Base-by-base conservation (phyloP, 2,888 invertebrate genomes). In the Pecten maximus region DNA sequence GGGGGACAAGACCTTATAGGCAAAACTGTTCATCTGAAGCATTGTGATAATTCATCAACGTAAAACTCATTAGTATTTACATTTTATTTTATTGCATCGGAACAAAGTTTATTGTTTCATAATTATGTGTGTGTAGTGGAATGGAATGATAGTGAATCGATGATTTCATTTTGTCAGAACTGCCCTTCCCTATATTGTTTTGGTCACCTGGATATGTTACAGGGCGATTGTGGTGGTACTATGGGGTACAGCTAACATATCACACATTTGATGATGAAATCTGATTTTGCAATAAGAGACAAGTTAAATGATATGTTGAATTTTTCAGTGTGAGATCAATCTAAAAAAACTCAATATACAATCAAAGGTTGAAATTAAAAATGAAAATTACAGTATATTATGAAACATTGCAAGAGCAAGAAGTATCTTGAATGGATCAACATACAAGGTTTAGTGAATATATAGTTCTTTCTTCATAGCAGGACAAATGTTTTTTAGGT, bases 51-150 rank as follows among this genome's bases (percentile, higher is more conserved):
- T 28, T 74, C 74, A 74, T 74, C 35, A 28, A 74, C 74, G 23
- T 74, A 35, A 74, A 74, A 74, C 74, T 74, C 74, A 74, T 74
- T 35, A 74, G 74, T 74, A 23, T 74, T 74, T 54, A 35, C 28
- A 28, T 35, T 74, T 74, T 74, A 74, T 74, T 74, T 74, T 74
- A 74, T 74, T 74, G 28, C 74, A 74, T 74, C 35, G 74, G 74
- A 74, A 74, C 74, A 74, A 35, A 74, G 35, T 74, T 74, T 54
- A 54, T 54, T 74, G 35, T 74, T 74, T 74, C 74, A 74, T 74
- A 12, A 44, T 44, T 44, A 35, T 74, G 74, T 74, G 74, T 74
- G 74, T 74, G 74, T 74, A 74, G 10, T 74, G 35, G 35, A 74
- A 74, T 74, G 74, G 74, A 74, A 74, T 35, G 74, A 74, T 74